Percentiles rank a stretch among this genome's conserved stretches.
Evolutionary conservation across 2,797 vertebrate genomes (phyloP).

Genomic region (Echeneis naucrates): DNA sequence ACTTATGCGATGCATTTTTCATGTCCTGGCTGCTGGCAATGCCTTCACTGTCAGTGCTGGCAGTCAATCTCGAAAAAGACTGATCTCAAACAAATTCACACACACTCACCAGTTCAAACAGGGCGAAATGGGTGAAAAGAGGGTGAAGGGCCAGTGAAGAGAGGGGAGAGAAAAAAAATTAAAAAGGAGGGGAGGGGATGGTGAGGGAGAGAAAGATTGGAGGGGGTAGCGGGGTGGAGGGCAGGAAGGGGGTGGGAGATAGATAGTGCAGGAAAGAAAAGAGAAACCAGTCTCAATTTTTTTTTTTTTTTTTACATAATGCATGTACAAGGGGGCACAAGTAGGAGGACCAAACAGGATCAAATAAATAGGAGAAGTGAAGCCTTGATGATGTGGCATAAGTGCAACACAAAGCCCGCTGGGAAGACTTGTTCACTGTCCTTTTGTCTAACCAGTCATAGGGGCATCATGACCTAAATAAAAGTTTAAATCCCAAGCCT

Average conservation of each 20-base stretch:
- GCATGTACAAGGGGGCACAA: constrained; percentile 78
- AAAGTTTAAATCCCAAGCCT: constrained; percentile 78
- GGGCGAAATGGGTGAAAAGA: constrained; percentile 76
- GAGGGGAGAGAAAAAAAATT: constrained; percentile 52
- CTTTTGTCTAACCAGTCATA: constrained; percentile 80
- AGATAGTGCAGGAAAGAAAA: constrained; percentile 75
- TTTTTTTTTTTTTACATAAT: constrained; percentile 79
- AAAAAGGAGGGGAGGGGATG: constrained; percentile 39
- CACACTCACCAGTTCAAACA: constrained; percentile 69
- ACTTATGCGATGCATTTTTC: constrained; percentile 87
- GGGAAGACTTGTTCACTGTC: constrained; percentile 81
- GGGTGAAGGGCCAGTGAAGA: constrained; percentile 75
- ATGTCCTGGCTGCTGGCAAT: constrained; percentile 83
- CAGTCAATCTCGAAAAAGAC: constrained; percentile 78
- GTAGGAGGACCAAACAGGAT: constrained; percentile 77
- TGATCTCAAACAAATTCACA: constrained; percentile 78
- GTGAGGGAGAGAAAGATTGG: constrained; percentile 38
- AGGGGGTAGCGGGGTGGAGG: constrained; percentile 11
- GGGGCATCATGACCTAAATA: constrained; percentile 82
- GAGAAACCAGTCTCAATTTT: constrained; percentile 73
- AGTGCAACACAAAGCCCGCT: constrained; percentile 83
- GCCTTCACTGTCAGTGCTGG: constrained; percentile 79
- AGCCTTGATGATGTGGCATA: constrained; percentile 83
- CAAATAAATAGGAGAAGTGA: constrained; percentile 82
- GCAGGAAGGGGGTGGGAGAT: constrained; percentile 67